Base-by-base conservation (phyloP, 35 echinoderm and acorn worm species). In the Ptychodera flava region DNA sequence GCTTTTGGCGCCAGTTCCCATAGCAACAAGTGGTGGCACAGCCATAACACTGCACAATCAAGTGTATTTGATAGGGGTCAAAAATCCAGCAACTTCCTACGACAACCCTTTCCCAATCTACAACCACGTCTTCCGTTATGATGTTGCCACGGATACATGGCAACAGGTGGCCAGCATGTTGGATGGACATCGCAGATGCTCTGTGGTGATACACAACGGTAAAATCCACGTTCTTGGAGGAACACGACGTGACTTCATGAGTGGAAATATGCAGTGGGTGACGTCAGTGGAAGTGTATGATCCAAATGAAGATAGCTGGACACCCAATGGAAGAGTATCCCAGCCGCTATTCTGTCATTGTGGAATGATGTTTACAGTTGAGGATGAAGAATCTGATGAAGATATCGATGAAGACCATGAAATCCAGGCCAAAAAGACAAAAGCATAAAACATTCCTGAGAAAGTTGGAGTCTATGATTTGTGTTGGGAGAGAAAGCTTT, bases 171-270 rank as follows among this genome's bases (percentile, higher is more conserved):
- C 81, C 29, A 85, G 84, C 37, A 90, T 94, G 92, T 33, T 36
- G 27, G 28, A 85, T 34, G 90, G 84, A 16, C 82, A 85, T 22
- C 88, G 88, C 30, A 37, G 90, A 12, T 94, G 92, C 32, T 86
- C 89, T 1, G 92, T 89, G 14, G 83, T 89, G n/a, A 88, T 94
- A 27, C 90, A 89, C 33, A 79, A 38, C 29, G 85, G 86, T 22
- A 94, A 91, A 85, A 90, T 94, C 32, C 90, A 94, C 53, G 88
- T 94, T 28, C 87, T 81, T 16, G 92, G 92, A 14, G 92, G 92
- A 1, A 78, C 82, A 29, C 76, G 75, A 83, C 89, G 85, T 30
- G 89, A 90, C 78, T 64, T 64, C 45, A 64, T 64, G 45, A 64
- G 45, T 64, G 45, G 45, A 6, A 64, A 64, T 22, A 64, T 64